Evolutionary conservation across 2,113 vertebrate species (phyloP), one percentile per base, ranked within the genome.

Genomic region (Corythornis cristatus): DNA sequence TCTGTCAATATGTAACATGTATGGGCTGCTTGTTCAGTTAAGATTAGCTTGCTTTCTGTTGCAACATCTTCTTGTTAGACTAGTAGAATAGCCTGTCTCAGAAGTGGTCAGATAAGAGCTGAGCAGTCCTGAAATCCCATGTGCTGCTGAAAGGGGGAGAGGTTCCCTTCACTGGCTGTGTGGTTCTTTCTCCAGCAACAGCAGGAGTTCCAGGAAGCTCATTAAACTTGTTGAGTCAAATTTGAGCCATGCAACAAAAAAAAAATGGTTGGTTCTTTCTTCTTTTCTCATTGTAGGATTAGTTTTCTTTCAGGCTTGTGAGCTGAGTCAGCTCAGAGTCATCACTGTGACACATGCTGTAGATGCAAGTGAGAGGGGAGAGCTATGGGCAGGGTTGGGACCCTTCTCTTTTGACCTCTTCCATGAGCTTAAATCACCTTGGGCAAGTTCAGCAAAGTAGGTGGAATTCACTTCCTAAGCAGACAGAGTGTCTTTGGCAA

Each of bases 401-500:
- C 29, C 19, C 19, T 70, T 16, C 43, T 77, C 37, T 61, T 80
- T 68, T 68, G 71, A 21, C 54, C 33, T 8, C 3, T 72, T 89
- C 29, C 15, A 3, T 53, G 35, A 79, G 45, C 28, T 85, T 37
- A 91, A 16, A 51, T 37, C 33, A 31, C 46, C 33, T 58, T 57
- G 71, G 37, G 28, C 64, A 70, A 73, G 54, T 91, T 62, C 54
- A 62, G 25, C 50, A 70, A 70, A 82, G 17, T 11, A 70, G 74
- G 33, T 73, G 64, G 56, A 92, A 87, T 76, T 75, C 72, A 58
- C n/a, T 83, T 79, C 33, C 37, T 11, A 22, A 58, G 61, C 83
- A 77, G 57, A 68, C 43, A 70, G 43, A 87, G 29, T 90, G 66
- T 33, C 66, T 89, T 85, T 91, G 93, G 91, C 94, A 94, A 87